These are phyloP conservation scores for Tetranychus truncatus DNA, from an alignment of 2,888 invertebrate species.

Conservation along the genomic window DNA sequence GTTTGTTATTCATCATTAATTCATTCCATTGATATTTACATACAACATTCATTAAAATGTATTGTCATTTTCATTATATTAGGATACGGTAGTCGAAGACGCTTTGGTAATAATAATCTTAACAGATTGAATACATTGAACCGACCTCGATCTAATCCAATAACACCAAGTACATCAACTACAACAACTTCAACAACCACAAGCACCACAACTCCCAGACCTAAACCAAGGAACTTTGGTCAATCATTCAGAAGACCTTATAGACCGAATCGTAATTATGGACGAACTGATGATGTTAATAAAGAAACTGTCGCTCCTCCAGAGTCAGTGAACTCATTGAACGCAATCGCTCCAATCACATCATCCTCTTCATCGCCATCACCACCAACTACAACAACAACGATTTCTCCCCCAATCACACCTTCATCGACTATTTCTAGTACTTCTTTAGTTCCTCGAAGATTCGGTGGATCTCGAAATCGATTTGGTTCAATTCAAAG, in stretches of 20 bases:
- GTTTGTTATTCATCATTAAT: background rate
- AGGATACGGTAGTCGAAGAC: slow-evolving; percentile 2
- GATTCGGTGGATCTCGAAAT: background rate
- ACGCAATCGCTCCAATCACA: background rate
- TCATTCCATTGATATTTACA: background rate
- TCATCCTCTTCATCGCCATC: background rate
- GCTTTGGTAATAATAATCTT: background rate
- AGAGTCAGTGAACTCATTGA: background rate
- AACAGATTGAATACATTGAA: background rate
- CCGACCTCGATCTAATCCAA: background rate
- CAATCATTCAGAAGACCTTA: slow-evolving; percentile 1
- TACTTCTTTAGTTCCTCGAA: background rate
- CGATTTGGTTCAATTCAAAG: background rate
- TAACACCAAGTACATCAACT: background rate
- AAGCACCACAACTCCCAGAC: background rate
- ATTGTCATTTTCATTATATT: background rate
- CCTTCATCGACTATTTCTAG: background rate
- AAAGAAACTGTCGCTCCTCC: background rate
- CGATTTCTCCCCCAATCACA: background rate
- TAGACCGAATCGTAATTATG: background rate
- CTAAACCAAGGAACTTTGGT: background rate
- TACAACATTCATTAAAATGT: background rate
- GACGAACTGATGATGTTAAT: background rate
- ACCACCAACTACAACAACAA: background rate
- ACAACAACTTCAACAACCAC: slow-evolving; percentile 7